Base-by-base conservation (phyloP, 1,140 invertebrate species). In the Anoplolepis gracilipes region DNA sequence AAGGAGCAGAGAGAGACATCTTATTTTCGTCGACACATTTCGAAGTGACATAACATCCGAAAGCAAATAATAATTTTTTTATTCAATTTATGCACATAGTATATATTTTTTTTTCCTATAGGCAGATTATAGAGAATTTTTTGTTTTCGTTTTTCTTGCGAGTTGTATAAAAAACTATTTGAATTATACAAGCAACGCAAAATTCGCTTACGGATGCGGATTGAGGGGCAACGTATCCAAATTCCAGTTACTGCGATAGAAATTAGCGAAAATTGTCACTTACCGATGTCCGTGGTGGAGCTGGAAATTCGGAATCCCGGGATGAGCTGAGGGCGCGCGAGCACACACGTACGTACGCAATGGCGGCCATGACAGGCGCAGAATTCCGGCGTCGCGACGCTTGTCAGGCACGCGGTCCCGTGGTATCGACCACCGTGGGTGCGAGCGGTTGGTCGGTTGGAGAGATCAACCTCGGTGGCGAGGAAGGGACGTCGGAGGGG, bases 341-440 rank as follows among this genome's bases (percentile, higher is more conserved):
- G 42, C 62, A 85, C 76, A 79, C 73, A 88, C 84, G 84, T 78
- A 69, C 70, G 86, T 88, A 90, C 86, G 76, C 72, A 85, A 78
- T 59, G 92, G 88, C 90, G 87, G 91, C 91, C 92, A 93, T 92
- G 92, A 90, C 90, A 84, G 90, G 89, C 91, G 90, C 85, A 88
- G 91, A 91, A 95, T 94, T 93, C 93, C 92, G 85, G 90, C 93
- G 93, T 94, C 93, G 93, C 92, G 93, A 93, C 93, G 93, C 90
- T 92, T 85, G 92, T 92, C 90, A 91, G 92, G 91, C 92, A 93
- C 92, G 92, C 92, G 90, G 91, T 88, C 91, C 92, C 92, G 85
- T 92, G 94, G 92, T 95, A 95, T 95, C 94, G 94, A 95, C 94
- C 94, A 94, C 59, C 88, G 75, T 85, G 79, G 72, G 87, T 82